These are phyloP conservation scores for Troides oblongomaculatus DNA, from an alignment of 2,888 invertebrate species.

Conservation along the genomic window DNA sequence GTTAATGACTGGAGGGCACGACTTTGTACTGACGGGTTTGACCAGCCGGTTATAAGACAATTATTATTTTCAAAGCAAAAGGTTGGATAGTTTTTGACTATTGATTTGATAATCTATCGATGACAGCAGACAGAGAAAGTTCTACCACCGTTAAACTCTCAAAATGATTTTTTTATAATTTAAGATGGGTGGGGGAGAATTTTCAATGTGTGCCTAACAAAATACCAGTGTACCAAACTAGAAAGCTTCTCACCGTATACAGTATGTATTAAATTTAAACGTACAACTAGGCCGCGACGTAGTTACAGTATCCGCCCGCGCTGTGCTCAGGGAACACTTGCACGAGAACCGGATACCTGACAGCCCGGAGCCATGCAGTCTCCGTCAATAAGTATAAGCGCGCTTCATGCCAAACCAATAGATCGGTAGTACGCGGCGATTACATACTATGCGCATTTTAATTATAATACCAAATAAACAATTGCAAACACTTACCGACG, in stretches of 20 bases:
- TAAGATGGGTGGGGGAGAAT: conserved; percentile 28
- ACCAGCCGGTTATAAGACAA: conserved; percentile 22
- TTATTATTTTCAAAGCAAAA: conserved; percentile 28
- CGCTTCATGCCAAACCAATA: conserved; percentile 52
- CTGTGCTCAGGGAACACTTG: conserved; percentile 69
- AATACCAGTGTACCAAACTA: conserved; percentile 46
- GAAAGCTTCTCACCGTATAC: conserved; percentile 52
- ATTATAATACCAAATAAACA: conserved; percentile 19
- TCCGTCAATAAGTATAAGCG: conserved; percentile 45
- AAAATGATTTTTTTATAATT: not conserved
- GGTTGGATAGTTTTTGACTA: conserved; percentile 9
- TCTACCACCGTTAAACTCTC: conserved; percentile 4
- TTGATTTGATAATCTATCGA: conserved; percentile 10
- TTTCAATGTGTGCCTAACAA: conserved; percentile 32
- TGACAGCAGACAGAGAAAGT: conserved; percentile 11
- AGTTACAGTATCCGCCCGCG: conserved; percentile 53
- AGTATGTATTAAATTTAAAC: conserved; percentile 50
- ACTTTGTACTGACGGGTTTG: conserved; percentile 42
- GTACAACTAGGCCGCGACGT: conserved; percentile 38
- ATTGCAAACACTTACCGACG: conserved; percentile 58
- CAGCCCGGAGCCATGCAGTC: conserved; percentile 31
- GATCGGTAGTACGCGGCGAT: conserved; percentile 13
- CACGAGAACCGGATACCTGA: conserved; percentile 8
- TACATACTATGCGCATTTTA: conserved; percentile 11
- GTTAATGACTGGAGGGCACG: conserved; percentile 66